These are phyloP conservation scores for Canis aureus DNA, from an alignment of 2,113 vertebrate genomes.

Conservation along the genomic window DNA sequence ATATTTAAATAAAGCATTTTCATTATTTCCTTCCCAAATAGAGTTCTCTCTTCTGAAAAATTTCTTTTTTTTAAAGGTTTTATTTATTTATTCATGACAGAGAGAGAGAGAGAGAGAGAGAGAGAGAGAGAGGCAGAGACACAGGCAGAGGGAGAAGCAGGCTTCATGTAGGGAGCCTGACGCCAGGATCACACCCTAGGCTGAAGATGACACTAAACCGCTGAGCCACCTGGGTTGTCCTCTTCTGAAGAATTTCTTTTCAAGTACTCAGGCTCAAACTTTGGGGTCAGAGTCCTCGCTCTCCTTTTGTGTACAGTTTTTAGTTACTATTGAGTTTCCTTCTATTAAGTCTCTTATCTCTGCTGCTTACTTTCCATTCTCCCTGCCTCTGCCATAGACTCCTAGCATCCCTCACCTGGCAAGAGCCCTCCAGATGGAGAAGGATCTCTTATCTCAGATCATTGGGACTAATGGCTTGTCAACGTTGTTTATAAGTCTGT, in stretches of 20 bases:
- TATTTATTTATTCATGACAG: too few relatives aligned
- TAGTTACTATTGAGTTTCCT: background rate
- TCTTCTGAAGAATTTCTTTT: background rate
- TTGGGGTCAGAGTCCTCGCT: background rate
- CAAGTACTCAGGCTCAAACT: background rate
- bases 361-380: background rate
- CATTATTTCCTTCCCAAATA: background rate
- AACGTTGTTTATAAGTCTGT: background rate
- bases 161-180: too few relatives aligned
- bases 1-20: conserved; percentile 29
- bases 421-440: background rate
- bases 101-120: too few relatives aligned
- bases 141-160: too few relatives aligned
- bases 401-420: background rate
- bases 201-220: too few relatives aligned
- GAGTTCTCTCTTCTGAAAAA: background rate
- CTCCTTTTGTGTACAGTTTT: background rate
- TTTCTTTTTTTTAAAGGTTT: background rate
- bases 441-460: background rate
- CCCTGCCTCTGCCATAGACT: background rate
- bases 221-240: too few relatives aligned
- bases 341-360: background rate
- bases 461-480: background rate
- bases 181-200: too few relatives aligned
- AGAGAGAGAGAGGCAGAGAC: too few relatives aligned